A percentile compares a stretch with the other conserved stretches of the same genome.
Conservation (phyloP, 2,888 invertebrate species). For the Yponomeuta plumbellus region DNA sequence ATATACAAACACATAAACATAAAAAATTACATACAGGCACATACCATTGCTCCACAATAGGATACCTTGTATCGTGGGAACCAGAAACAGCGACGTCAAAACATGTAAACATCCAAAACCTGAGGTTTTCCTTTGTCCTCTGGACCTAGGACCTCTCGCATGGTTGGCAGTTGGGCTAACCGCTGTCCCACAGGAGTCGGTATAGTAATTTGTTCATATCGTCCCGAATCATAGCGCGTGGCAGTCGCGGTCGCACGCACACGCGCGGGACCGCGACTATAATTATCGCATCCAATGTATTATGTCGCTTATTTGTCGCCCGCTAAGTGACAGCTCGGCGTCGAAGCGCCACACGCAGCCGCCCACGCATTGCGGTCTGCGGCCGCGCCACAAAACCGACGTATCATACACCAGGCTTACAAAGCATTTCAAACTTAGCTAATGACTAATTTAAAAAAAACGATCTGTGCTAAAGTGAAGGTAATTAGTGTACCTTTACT, state of each 20-base stretch:
- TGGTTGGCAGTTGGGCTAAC: too few relatives aligned
- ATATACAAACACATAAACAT: too few relatives aligned
- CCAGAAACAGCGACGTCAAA: too few relatives aligned
- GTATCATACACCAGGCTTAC: not conserved
- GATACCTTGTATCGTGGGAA: too few relatives aligned
- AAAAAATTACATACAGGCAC: too few relatives aligned
- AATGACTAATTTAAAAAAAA: not conserved
- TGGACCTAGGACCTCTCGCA: too few relatives aligned
- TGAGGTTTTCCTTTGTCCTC: too few relatives aligned
- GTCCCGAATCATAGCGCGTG: not conserved
- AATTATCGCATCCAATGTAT: not conserved
- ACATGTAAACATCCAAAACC: too few relatives aligned
- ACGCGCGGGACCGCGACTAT: not conserved
- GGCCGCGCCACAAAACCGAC: not conserved
- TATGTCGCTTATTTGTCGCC: not conserved
- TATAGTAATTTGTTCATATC: too few relatives aligned
- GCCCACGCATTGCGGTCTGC: not conserved
- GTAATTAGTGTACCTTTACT: not conserved
- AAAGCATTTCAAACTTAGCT: not conserved
- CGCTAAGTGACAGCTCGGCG: not conserved
- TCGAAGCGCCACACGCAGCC: not conserved
- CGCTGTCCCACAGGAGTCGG: too few relatives aligned
- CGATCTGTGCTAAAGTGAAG: not conserved
- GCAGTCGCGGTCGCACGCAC: not conserved
- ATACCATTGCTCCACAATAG: too few relatives aligned